Base-by-base conservation (phyloP, 2,113 vertebrate genomes). In the Micronycteris hirsuta region DNA sequence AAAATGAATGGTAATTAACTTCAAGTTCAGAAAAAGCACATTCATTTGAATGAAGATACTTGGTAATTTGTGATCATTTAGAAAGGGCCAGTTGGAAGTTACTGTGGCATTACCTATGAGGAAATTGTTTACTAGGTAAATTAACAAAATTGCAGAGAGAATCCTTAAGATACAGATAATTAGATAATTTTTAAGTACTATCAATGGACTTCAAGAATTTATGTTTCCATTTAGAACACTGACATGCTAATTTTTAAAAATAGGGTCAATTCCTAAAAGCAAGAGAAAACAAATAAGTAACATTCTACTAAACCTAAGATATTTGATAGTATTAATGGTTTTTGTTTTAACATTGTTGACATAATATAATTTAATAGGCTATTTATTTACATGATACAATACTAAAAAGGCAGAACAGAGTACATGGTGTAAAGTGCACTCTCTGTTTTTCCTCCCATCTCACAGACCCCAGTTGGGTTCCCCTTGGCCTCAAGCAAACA, bases 1-100 rank as follows among this genome's bases (percentile, higher is more conserved):
- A 38, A 93, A 93, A 93, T 94, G 54, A 86, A 86, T 77, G 31
- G 31, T 85, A 54, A 91, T 86, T 94, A 94, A 93, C 68, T 52
- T 74, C 61, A 74, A 85, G 36, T 81, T 95, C 67, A 93, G 73
- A 91, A 94, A 91, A 94, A 68, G 61, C 41, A 54, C 52, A 92
- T 65, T 91, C 41, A 85, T 90, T 91, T 91, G 33, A 93, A 90
- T 73, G 49, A 90, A 94, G 61, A 61, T 16, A 52, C 8, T 43
- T 22, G 20, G 71, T 45, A 93, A 83, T 91, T 86, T 88, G 77
- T n/a, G 54, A 63, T 74, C 26, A 91, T 85, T 77, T 82, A 49
- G 22, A 95, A 94, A 94, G 26, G 58, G 45, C 17, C 67, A 70
- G 41, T 11, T 88, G 45, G 67, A 95, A 88, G 86, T 77, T 78